A percentile compares a stretch with the other conserved stretches of the same genome.
phyloP scores from a whole-genome alignment of 2,888 invertebrate genomes.

The Ramazzottius varieornatus region DNA sequence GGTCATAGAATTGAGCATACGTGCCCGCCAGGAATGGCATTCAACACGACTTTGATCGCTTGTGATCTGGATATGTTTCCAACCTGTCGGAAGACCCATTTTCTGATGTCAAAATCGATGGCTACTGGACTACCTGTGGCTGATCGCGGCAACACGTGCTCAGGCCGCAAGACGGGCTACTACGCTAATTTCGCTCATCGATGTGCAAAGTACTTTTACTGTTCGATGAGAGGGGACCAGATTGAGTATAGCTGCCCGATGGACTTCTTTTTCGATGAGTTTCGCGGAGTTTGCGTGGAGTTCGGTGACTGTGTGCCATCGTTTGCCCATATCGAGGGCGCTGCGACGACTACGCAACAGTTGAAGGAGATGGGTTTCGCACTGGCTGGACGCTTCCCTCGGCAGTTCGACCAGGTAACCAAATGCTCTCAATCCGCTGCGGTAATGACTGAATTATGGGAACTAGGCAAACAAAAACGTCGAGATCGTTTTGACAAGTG shows the following conservation, averaged over 20 bases:
- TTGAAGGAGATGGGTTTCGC: no score
- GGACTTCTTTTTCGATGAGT: slow-evolving; percentile 1
- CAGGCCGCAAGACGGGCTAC: not conserved
- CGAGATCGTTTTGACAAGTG: no score
- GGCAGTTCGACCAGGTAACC: no score
- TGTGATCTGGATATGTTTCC: not conserved
- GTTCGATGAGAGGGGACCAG: not conserved
- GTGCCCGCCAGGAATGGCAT: slow-evolving; percentile 1
- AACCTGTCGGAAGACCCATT: not conserved
- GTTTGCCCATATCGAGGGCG: no score
- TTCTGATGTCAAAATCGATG: not conserved
- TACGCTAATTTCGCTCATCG: not conserved
- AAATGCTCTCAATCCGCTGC: no score
- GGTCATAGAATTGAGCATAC: not conserved
- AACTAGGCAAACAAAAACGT: no score
- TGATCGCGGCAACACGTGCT: not conserved
- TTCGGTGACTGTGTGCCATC: not conserved
- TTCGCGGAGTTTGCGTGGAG: not conserved
- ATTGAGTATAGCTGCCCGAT: not conserved
- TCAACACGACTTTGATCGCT: not conserved
- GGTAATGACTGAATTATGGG: no score
- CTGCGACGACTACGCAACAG: no score
- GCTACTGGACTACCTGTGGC: not conserved
- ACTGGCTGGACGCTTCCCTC: no score
- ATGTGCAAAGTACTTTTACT: not conserved